These are phyloP conservation scores for Myripristis jacobus DNA, from an alignment of 2,797 vertebrate species.

Conservation along the genomic window DNA sequence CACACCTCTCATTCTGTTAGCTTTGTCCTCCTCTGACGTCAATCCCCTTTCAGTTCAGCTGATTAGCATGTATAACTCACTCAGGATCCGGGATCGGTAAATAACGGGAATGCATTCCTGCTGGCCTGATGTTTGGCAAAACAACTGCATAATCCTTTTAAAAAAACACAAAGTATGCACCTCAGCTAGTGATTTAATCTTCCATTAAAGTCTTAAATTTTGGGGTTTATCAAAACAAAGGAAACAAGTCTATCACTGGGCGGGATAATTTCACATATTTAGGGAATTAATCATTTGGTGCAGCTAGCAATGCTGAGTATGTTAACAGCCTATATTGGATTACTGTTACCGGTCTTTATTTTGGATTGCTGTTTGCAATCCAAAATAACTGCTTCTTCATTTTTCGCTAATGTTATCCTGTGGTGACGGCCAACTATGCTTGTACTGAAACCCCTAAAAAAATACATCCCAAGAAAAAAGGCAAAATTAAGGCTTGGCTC, in stretches of 20 bases:
- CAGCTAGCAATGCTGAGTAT: neutral
- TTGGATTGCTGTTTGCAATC: neutral
- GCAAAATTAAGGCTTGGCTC: neutral
- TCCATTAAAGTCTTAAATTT: neutral
- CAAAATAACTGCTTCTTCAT: neutral
- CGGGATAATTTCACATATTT: neutral
- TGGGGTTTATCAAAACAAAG: conserved; percentile 1
- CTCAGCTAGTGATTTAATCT: conserved; percentile 2
- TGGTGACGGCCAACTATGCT: neutral
- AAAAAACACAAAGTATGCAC: conserved; percentile 6
- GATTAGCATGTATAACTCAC: conserved; percentile 63
- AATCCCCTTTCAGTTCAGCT: conserved; percentile 55
- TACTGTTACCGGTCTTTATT: neutral
- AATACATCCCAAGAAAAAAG: neutral
- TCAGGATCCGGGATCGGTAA: conserved; percentile 20
- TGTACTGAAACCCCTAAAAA: neutral
- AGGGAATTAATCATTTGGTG: neutral
- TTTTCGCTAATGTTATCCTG: neutral
- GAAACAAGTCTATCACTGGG: neutral
- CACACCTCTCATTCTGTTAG: conserved; percentile 54
- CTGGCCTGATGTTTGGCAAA: conserved; percentile 2
- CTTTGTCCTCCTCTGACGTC: conserved; percentile 73
- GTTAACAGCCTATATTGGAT: neutral
- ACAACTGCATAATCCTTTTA: neutral
- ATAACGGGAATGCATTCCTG: conserved; percentile 35